A percentile compares a stretch with the other conserved stretches of the same genome.
phyloP scores from a whole-genome alignment of 1,140 invertebrate genomes.

The Papilio xuthus region DNA sequence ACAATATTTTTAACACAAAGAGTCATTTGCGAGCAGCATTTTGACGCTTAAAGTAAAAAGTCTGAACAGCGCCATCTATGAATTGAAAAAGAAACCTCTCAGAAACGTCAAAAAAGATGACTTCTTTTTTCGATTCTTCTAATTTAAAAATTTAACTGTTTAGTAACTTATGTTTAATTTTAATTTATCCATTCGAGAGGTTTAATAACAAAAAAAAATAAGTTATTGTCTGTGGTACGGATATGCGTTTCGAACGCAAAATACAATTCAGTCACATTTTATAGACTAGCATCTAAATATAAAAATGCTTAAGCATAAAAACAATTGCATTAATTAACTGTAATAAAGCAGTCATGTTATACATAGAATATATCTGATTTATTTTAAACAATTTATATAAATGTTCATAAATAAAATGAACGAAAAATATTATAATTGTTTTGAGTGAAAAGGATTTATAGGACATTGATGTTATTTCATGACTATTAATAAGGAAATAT shows the following conservation, averaged over 20 bases:
- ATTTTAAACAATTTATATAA: no score
- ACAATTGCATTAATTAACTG: neutral
- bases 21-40: neutral
- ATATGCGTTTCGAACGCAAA: conserved; percentile 13
- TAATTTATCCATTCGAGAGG: neutral
- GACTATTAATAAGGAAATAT: neutral
- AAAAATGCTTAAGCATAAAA: neutral
- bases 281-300: conserved; percentile 29
- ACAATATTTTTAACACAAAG: neutral
- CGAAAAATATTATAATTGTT: neutral
- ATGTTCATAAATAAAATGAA: neutral
- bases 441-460: no score
- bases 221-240: conserved; percentile 14
- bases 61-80: conserved; percentile 1
- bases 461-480: neutral
- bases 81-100: neutral
- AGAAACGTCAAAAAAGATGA: neutral
- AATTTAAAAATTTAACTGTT: no score
- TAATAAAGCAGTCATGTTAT: neutral
- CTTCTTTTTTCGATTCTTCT: no score
- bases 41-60: neutral
- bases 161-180: neutral
- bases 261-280: conserved; percentile 15
- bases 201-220: conserved; percentile 3
- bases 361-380: neutral